phyloP scores from a whole-genome alignment of 2,888 invertebrate genomes.

The Eupithecia abbreviata region DNA sequence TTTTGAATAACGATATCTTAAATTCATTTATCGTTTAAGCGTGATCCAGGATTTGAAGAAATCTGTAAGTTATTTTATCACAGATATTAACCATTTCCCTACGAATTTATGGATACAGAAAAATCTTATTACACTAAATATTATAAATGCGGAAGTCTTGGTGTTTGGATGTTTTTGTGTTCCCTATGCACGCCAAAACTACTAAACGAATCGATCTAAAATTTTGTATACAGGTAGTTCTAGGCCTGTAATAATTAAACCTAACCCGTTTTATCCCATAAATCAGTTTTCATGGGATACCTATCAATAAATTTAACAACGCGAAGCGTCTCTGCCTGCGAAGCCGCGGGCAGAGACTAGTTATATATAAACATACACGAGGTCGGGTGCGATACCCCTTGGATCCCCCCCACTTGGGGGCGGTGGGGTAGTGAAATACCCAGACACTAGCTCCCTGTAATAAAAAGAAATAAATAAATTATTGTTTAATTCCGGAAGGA shows the following conservation, averaged over 20 bases:
- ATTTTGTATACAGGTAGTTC: too few species aligned
- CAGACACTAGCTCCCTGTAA: conserved; percentile 70
- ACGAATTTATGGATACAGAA: neutral
- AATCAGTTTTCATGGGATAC: too few species aligned
- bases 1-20: neutral
- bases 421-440: conserved; percentile 66
- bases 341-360: too few species aligned
- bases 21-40: neutral
- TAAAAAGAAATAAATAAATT: conserved; percentile 15
- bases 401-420: conserved; percentile 34
- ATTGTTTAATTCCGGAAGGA: neutral
- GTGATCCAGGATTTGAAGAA: neutral
- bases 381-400: conserved; percentile 37
- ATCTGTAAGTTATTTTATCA: neutral
- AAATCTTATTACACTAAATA: neutral
- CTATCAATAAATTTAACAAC: too few species aligned
- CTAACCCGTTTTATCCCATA: too few species aligned
- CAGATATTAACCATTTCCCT: neutral
- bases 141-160: too few species aligned
- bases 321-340: too few species aligned
- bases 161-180: too few species aligned
- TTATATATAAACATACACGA: conserved; percentile 45
- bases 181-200: too few species aligned
- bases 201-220: too few species aligned
- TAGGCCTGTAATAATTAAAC: too few species aligned